Evolutionary conservation across 1,140 invertebrate species (phyloP), one percentile per base, ranked within the genome.

Genomic region (Eurosta solidaginis): DNA sequence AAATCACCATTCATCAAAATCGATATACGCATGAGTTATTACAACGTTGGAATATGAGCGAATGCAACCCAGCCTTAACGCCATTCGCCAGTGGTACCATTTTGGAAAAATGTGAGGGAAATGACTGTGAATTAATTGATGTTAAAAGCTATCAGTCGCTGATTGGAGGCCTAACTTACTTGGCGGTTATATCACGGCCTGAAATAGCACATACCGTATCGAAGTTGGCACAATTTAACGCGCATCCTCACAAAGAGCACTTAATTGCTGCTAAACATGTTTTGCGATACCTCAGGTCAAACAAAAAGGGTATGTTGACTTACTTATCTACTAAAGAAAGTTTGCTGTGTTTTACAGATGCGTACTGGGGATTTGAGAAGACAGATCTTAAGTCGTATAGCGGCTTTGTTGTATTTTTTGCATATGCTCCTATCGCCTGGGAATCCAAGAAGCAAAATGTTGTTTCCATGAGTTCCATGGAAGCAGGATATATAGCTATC

Each of bases 401-500:
- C 36, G 44, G n/a, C 10, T 74, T 27, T 12, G n/a, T 20, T 12
- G 3, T 74, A 6, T 74, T 47, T 25, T 27, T 47, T 3, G 42
- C n/a, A 10, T 40, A 25, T 14, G 40, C 12, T 4, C 10, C 10
- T 5, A 25, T 75, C 4, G 22, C 14, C 9, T 75, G 44, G 73
- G 73, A 75, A 47, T 0, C 44, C 1, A 68, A 42, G 33, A 49
- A 54, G n/a, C 59, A 68, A 40, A 10, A 42, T 68, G 17, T 14
- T 3, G 59, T 68, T 29, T 81, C 88, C n/a, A 73, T 88, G 17
- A 87, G 83, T 40, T 86, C 81, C 14, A 84, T 82, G 27, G 87
- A 89, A 81, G 84, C 87, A 10, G 88, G 90, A 82, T 90, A 89
- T 78, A 83, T 90, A 9, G 88, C 88, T n/a, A 79, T 86, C 5